A percentile compares a stretch with the other conserved stretches of the same genome.
Conservation (phyloP, 2,113 vertebrate species). For the Pristiophorus japonicus region DNA sequence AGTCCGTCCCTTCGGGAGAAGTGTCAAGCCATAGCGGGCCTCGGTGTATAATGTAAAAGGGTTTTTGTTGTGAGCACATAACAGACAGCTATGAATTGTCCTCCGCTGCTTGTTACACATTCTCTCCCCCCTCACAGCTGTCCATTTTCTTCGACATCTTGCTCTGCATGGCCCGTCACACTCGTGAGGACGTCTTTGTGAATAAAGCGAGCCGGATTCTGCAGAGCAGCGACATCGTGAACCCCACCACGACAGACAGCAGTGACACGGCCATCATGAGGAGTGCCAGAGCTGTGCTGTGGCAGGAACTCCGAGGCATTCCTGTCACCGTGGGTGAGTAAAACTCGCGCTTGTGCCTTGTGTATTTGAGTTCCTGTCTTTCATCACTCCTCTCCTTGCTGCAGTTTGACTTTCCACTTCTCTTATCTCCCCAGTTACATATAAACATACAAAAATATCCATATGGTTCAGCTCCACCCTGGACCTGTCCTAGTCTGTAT, state of each 20-base stretch:
- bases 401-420: neutral
- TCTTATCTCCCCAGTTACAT: neutral
- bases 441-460: accelerated
- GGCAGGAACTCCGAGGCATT: slow-evolving; percentile 68
- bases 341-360: too few species aligned
- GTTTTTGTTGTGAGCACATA: neutral
- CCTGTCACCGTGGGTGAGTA: slow-evolving; percentile 67
- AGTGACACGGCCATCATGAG: slow-evolving; percentile 48
- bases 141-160: slow-evolving; percentile 89
- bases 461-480: accelerated
- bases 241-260: slow-evolving; percentile 44
- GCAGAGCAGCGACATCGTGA: slow-evolving; percentile 26
- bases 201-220: slow-evolving; percentile 43
- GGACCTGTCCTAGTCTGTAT: accelerated
- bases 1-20: neutral
- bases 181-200: slow-evolving; percentile 65
- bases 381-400: neutral
- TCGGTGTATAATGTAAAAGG: neutral
- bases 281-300: slow-evolving; percentile 65
- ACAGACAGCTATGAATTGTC: neutral
- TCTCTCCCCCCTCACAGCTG: slow-evolving; percentile 56
- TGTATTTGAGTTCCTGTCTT: neutral
- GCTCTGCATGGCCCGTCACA: slow-evolving; percentile 72
- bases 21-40: neutral
- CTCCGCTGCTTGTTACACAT: neutral